Evolutionary conservation across 2,888 invertebrate genomes (phyloP).

Genomic region (Diarsia rubi): DNA sequence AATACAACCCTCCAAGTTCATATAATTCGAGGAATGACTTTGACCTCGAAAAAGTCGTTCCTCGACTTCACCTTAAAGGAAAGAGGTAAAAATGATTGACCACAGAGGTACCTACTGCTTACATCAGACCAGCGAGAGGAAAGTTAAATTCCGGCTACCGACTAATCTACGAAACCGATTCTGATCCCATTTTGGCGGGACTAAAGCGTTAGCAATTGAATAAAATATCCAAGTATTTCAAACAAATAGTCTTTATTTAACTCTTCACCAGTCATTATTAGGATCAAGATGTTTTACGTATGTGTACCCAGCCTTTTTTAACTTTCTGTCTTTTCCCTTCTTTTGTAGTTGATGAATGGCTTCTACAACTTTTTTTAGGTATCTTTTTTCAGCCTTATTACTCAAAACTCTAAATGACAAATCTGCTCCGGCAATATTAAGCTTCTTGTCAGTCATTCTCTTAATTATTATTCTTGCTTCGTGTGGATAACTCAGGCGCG

Average conservation of each 20-base stretch:
- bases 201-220: background rate
- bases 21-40: too few species aligned
- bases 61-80: too few species aligned
- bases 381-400: conserved; percentile 39
- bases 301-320: conserved; percentile 27
- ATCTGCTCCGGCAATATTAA: conserved; percentile 22
- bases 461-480: conserved; percentile 34
- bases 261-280: too few species aligned
- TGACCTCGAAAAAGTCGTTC: too few species aligned
- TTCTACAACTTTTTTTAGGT: conserved; percentile 17
- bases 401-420: conserved; percentile 32
- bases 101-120: too few species aligned
- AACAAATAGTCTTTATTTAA: too few species aligned
- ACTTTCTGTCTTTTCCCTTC: background rate
- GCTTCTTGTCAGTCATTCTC: conserved; percentile 28
- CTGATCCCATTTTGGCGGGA: too few species aligned
- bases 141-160: too few species aligned
- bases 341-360: conserved; percentile 11
- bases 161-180: too few species aligned
- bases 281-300: conserved; percentile 3
- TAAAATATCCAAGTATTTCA: background rate
- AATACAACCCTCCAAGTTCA: too few species aligned
- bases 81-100: too few species aligned
- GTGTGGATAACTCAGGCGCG: conserved; percentile 33
- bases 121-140: too few species aligned